Base-by-base conservation (phyloP, 2,797 vertebrate species). In the Tenualosa thibaudeaui region DNA sequence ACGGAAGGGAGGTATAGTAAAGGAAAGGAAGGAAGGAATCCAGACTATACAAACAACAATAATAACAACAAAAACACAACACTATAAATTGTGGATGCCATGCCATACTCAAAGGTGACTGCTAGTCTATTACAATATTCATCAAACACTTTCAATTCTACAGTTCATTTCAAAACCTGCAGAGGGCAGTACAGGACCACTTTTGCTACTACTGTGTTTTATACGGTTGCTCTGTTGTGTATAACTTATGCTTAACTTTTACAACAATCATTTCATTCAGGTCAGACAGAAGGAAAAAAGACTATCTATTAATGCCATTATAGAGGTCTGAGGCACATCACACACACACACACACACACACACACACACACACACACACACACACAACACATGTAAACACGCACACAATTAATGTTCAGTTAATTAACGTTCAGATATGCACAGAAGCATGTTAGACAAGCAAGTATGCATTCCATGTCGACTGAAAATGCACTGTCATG, bases 161-260 rank as follows among this genome's bases (percentile, higher is more conserved):
- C 22, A 19, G 17, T 78, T 78, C 40, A 78, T n/a, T 19, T 37
- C 10, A 40, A 6, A 2, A 84, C 92, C 93, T 91, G 87, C n/a
- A 91, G 94, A 90, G 90, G 91, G 92, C 92, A 93, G 90, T 91
- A 87, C 60, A 86, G 85, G 22, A 86, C 87, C 58, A 62, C 0
- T 62, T n/a, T 7, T 1, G 46, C 4, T 4, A 49, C 6, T 24
- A 3, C 22, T 46, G 71, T 22, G 17, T 78, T 17, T 46, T 40
- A 19, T 46, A 46, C 22, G 46, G 40, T 78, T 22, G 17, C 22
- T 78, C 71, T 43, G 15, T 75, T 43, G 17, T 3, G 37, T 22
- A 17, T 75, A 19, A 75, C 37, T 13, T 75, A 31, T 71, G 17
- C 37, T 15, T 71, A 19, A 75, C 68, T 43, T 75, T 43, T 24